Conservation (phyloP, 92 coral and sea anemone species). For the Zoanthus sansibaricus region DNA sequence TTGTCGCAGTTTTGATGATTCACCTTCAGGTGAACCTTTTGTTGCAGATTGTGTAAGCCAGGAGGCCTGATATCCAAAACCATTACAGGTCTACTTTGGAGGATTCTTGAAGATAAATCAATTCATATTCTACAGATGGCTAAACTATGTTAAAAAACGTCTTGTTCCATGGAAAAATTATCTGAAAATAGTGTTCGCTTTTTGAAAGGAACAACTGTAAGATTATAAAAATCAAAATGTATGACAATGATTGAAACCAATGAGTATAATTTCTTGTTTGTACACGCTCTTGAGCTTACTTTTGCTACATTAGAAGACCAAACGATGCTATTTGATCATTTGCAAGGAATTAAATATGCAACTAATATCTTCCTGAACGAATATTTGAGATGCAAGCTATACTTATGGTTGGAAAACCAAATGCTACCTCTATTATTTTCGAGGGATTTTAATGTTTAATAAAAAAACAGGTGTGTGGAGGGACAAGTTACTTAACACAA, state of each 20-base stretch:
- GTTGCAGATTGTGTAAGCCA: constrained; percentile 39
- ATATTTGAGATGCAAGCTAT: constrained; percentile 17
- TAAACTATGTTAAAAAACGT: constrained; percentile 23
- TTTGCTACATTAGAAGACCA: constrained; percentile 45
- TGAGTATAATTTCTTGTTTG: constrained; percentile 47
- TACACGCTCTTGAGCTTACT: constrained; percentile 51
- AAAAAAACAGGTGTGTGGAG: constrained; percentile 47
- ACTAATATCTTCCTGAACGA: constrained; percentile 21
- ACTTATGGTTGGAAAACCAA: constrained; percentile 37
- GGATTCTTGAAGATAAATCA: constrained; percentile 47
- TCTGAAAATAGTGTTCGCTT: constrained; percentile 33
- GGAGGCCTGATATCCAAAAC: constrained; percentile 30
- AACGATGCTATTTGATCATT: constrained; percentile 47
- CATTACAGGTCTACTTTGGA: constrained; percentile 52
- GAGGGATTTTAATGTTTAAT: constrained; percentile 33
- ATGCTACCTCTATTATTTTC: constrained; percentile 28
- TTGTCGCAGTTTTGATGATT: constrained; percentile 38
- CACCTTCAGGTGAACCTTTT: constrained; percentile 43
- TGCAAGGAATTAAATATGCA: constrained; percentile 46
- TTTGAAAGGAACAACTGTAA: constrained; percentile 42
- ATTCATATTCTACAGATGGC: constrained; percentile 44
- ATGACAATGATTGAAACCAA: constrained; percentile 39
- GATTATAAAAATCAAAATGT: constrained; percentile 39
- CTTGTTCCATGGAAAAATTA: constrained; percentile 42
- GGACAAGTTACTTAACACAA: constrained; percentile 34